A percentile compares a stretch with the other conserved stretches of the same genome.
These are phyloP conservation scores for Biston betularia DNA, from an alignment of 2,888 invertebrate species.

Conservation along the genomic window DNA sequence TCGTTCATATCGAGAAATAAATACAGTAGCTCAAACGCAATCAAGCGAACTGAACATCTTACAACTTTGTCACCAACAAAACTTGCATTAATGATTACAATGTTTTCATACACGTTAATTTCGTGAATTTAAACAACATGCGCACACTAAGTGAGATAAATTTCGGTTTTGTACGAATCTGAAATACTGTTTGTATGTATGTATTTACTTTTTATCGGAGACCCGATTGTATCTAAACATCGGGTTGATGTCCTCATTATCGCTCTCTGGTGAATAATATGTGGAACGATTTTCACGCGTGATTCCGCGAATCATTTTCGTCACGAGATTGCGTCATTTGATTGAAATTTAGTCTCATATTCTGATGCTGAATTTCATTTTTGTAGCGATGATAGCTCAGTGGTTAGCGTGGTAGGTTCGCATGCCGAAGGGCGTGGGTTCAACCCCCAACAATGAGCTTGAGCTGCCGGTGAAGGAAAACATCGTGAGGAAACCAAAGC, in stretches of 20 bases:
- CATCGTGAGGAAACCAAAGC: too few species aligned
- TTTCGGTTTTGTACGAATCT: conserved; percentile 7
- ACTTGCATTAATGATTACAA: background rate
- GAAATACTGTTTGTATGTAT: conserved; percentile 34
- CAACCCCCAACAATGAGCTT: too few species aligned
- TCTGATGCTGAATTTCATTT: conserved; percentile 39
- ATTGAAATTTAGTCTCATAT: conserved; percentile 46
- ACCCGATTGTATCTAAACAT: conserved; percentile 67
- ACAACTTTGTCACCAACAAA: background rate
- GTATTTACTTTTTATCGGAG: conserved; percentile 49
- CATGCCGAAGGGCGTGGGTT: too few species aligned
- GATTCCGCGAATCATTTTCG: conserved; percentile 65
- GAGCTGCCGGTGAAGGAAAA: too few species aligned
- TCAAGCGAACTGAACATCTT: background rate
- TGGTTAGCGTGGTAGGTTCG: too few species aligned
- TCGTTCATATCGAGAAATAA: conserved; percentile 7
- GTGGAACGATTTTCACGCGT: conserved; percentile 76
- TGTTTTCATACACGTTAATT: background rate
- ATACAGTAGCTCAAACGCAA: conserved; percentile 19
- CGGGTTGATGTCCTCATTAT: conserved; percentile 77
- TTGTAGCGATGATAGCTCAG: too few species aligned
- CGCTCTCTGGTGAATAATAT: conserved; percentile 77
- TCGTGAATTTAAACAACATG: background rate
- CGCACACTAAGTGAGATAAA: background rate
- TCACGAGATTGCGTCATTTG: conserved; percentile 60